phyloP scores from a whole-genome alignment of 2,113 vertebrate genomes.

The Phalacrocorax brasilianus region DNA sequence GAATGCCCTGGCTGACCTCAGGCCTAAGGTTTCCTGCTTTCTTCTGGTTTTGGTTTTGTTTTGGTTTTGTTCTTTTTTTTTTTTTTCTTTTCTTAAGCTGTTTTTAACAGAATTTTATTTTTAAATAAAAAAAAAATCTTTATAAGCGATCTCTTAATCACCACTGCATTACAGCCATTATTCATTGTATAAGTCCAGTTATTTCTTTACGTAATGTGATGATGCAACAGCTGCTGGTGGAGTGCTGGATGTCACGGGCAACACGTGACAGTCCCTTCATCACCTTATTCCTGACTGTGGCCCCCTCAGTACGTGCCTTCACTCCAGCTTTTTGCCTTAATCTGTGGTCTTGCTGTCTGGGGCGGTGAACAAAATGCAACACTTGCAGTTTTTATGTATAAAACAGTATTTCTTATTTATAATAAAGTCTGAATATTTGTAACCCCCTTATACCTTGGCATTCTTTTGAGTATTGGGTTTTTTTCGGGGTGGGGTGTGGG shows the following conservation, averaged over 20 bases:
- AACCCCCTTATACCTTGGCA: slow-evolving; percentile 72
- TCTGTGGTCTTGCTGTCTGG: slow-evolving; percentile 72
- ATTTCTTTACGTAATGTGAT: slow-evolving; percentile 59
- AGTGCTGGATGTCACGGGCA: slow-evolving; percentile 22
- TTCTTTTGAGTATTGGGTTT: slow-evolving; percentile 62
- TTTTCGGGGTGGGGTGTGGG: no score
- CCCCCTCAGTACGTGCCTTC: slow-evolving; percentile 70
- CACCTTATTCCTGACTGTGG: slow-evolving; percentile 53
- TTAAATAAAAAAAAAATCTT: slow-evolving; percentile 69
- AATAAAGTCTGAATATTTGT: slow-evolving; percentile 92
- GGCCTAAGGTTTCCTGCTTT: slow-evolving; percentile 45
- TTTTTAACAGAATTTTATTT: slow-evolving; percentile 81
- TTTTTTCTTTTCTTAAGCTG: neutral
- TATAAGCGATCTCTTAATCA: slow-evolving; percentile 70
- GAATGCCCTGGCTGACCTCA: slow-evolving; percentile 49
- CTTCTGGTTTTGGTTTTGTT: neutral
- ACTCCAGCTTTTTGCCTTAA: slow-evolving; percentile 73
- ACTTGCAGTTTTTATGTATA: slow-evolving; percentile 86
- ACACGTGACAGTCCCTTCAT: neutral
- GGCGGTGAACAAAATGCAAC: slow-evolving; percentile 78
- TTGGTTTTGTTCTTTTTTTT: neutral
- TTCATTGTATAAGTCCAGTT: slow-evolving; percentile 70
- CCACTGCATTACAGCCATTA: slow-evolving; percentile 70
- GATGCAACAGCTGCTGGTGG: slow-evolving; percentile 59
- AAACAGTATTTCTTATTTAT: slow-evolving; percentile 99